Conservation (phyloP, 2,113 vertebrate genomes). For the Ranitomeya imitator region DNA sequence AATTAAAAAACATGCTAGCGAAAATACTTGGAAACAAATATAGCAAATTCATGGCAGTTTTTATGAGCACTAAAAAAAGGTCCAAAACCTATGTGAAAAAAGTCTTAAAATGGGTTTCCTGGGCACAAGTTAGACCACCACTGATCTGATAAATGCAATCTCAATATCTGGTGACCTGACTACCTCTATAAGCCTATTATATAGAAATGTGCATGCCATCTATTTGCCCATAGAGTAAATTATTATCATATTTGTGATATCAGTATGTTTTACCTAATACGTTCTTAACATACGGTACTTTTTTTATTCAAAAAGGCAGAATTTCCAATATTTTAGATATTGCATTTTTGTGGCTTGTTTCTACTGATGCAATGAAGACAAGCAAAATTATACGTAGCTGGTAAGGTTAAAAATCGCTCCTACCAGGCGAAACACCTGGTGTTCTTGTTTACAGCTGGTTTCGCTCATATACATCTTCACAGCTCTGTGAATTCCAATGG, state of each 20-base stretch:
- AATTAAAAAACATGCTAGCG: too few relatives aligned
- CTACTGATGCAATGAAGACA: constrained; percentile 60
- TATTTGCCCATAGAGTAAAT: neutral
- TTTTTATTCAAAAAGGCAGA: too few relatives aligned
- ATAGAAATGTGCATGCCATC: neutral
- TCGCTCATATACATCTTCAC: neutral
- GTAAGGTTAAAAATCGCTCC: constrained; percentile 27
- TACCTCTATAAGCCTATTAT: neutral
- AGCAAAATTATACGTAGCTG: constrained; percentile 46
- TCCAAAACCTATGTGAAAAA: too few relatives aligned
- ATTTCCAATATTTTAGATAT: too few relatives aligned
- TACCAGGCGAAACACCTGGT: constrained; percentile 50
- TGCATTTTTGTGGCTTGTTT: neutral
- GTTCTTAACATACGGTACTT: too few relatives aligned
- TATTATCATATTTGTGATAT: neutral
- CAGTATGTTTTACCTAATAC: neutral
- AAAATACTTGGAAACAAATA: too few relatives aligned
- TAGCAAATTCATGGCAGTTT: too few relatives aligned
- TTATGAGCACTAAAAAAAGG: too few relatives aligned
- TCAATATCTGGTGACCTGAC: too few relatives aligned
- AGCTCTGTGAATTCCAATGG: constrained; percentile 22
- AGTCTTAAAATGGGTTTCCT: too few relatives aligned
- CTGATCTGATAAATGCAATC: too few relatives aligned
- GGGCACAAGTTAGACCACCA: too few relatives aligned
- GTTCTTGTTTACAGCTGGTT: constrained; percentile 40